A percentile compares a stretch with the other conserved stretches of the same genome.
These are phyloP conservation scores for Ceratitis capitata DNA, from an alignment of 1,140 invertebrate genomes.

Conservation along the genomic window DNA sequence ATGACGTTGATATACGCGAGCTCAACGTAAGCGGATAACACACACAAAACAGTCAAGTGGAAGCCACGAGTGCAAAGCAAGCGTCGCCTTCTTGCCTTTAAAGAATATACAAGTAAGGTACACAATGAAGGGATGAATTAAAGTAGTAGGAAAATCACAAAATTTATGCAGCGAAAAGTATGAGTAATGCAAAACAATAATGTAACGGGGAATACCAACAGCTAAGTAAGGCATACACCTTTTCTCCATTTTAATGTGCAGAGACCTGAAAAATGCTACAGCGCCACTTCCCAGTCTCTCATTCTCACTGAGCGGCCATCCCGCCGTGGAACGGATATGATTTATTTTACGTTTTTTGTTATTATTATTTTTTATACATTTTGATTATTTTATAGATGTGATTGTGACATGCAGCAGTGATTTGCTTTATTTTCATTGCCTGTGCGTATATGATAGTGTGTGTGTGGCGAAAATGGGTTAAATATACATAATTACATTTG, in stretches of 20 bases:
- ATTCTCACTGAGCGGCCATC: background rate
- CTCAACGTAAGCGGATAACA: too few relatives aligned
- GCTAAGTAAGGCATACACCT: background rate
- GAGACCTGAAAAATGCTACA: background rate
- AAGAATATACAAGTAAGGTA: background rate
- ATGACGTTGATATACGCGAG: constrained; percentile 33
- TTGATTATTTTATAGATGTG: background rate
- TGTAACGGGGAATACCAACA: background rate
- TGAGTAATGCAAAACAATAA: constrained; percentile 20
- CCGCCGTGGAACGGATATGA: background rate
- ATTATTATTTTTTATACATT: background rate
- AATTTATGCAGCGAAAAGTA: background rate
- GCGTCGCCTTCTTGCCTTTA: background rate
- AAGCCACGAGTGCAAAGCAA: background rate
- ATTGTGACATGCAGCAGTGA: constrained; percentile 9
- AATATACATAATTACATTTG: background rate
- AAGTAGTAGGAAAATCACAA: background rate
- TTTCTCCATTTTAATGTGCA: background rate
- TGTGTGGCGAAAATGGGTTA: background rate
- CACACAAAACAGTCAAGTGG: background rate
- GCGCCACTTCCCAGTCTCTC: background rate
- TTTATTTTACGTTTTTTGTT: background rate
- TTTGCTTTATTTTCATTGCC: background rate
- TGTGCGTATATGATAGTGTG: constrained; percentile 8
- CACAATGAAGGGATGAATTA: background rate